phyloP scores from a whole-genome alignment of 2,113 vertebrate species.

The Vimba vimba region DNA sequence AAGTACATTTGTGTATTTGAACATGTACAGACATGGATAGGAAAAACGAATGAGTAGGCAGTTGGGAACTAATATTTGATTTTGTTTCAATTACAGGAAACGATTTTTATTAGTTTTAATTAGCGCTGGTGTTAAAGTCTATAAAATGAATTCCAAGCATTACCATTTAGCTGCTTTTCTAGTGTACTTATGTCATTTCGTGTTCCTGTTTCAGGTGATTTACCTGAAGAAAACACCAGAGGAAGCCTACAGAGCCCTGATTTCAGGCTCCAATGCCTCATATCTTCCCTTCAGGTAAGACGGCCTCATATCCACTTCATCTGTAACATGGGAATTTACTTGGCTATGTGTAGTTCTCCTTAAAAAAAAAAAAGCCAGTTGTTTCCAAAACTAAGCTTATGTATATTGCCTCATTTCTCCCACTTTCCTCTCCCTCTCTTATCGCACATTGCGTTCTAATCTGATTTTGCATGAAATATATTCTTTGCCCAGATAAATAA shows the following conservation, averaged over 20 bases:
- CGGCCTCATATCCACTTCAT: neutral
- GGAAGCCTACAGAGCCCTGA: conserved; percentile 87
- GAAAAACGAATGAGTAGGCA: neutral
- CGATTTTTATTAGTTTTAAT: neutral
- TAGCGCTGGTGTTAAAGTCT: neutral
- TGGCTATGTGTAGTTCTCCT: no score
- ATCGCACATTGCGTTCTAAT: conserved; percentile 30
- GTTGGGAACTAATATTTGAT: neutral
- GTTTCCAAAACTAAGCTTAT: neutral
- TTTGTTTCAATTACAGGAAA: neutral
- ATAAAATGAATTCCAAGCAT: neutral
- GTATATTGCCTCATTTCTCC: neutral
- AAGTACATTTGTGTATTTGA: neutral
- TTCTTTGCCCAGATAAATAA: conserved; percentile 11
- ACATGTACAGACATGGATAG: neutral
- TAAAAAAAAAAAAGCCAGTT: neutral
- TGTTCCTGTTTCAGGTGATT: conserved; percentile 81
- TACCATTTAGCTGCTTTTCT: neutral
- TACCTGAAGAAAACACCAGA: conserved; percentile 97
- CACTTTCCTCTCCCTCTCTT: neutral
- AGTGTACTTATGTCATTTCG: neutral
- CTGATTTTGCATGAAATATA: conserved; percentile 35
- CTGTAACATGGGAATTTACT: neutral
- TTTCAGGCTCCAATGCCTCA: conserved; percentile 87
- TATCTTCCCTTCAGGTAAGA: conserved; percentile 96